A percentile compares a stretch with the other conserved stretches of the same genome.
Conservation (phyloP, 2,888 invertebrate species). For the Campoplex capitator region DNA sequence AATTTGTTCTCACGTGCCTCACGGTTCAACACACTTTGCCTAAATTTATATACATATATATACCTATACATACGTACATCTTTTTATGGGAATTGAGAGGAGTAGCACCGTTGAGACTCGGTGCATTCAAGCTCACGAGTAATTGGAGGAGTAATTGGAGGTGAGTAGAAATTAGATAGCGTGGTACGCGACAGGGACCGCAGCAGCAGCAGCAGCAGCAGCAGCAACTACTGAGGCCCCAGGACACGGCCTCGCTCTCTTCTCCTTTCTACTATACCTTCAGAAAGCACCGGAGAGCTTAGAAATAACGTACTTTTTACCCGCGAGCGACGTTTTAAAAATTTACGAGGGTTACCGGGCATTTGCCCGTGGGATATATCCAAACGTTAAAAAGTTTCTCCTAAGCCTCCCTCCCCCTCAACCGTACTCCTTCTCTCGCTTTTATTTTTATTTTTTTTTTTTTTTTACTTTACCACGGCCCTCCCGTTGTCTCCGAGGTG, state of each 20-base stretch:
- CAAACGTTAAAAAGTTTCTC: constrained; percentile 48
- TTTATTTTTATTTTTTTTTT: not conserved
- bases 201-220: not conserved
- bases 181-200: constrained; percentile 2
- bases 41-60: constrained; percentile 1
- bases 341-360: constrained; percentile 59
- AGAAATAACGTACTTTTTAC: constrained; percentile 29
- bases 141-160: constrained; percentile 66
- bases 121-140: constrained; percentile 55
- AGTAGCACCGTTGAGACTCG: constrained; percentile 14
- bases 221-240: constrained; percentile 23
- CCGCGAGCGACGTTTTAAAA: constrained; percentile 58
- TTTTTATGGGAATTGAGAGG: not conserved
- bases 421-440: not conserved
- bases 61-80: not conserved
- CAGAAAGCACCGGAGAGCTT: constrained; percentile 21
- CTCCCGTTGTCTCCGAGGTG: constrained; percentile 7
- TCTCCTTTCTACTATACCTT: not conserved
- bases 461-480: not conserved
- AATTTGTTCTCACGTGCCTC: constrained; percentile 63
- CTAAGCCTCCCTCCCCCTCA: not conserved
- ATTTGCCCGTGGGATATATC: constrained; percentile 47
- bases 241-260: constrained; percentile 1
- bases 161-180: constrained; percentile 63
- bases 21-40: constrained; percentile 13